Evolutionary conservation across 2,113 vertebrate genomes (phyloP).

Genomic region (Zapus hudsonius): DNA sequence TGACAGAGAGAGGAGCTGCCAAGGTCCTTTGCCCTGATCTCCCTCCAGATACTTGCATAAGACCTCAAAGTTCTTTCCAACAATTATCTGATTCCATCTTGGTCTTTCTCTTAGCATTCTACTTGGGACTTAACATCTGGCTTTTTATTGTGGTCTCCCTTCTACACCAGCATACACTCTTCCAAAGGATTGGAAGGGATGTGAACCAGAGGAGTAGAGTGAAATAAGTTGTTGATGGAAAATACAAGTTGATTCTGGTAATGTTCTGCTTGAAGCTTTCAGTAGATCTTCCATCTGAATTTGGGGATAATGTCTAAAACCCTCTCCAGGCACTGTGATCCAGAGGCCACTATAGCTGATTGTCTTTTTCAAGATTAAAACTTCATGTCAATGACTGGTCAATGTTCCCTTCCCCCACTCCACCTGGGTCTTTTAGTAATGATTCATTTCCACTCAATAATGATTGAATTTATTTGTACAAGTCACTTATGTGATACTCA

Average conservation of each 20-base stretch:
- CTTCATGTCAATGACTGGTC: background rate
- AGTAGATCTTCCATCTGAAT: background rate
- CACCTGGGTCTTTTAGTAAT: constrained; percentile 28
- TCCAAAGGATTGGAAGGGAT: background rate
- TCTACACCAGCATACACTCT: background rate
- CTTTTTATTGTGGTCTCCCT: background rate
- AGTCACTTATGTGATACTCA: constrained; percentile 49
- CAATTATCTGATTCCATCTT: background rate
- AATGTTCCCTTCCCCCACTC: background rate
- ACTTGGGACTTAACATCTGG: background rate
- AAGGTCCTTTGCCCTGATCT: background rate
- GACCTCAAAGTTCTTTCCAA: background rate
- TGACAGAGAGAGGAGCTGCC: background rate
- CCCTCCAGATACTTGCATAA: background rate
- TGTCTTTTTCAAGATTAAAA: background rate
- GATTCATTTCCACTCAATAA: constrained; percentile 69
- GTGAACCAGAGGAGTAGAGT: background rate
- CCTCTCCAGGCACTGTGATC: background rate
- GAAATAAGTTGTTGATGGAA: background rate
- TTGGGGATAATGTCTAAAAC: background rate
- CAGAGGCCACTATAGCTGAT: background rate
- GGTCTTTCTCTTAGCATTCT: background rate
- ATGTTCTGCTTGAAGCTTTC: background rate
- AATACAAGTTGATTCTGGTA: background rate
- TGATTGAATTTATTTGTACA: constrained; percentile 64